Percentiles rank a stretch among this genome's conserved stretches.
phyloP scores from a whole-genome alignment of 2,888 invertebrate genomes.

The Coelogynopora nodosa region DNA sequence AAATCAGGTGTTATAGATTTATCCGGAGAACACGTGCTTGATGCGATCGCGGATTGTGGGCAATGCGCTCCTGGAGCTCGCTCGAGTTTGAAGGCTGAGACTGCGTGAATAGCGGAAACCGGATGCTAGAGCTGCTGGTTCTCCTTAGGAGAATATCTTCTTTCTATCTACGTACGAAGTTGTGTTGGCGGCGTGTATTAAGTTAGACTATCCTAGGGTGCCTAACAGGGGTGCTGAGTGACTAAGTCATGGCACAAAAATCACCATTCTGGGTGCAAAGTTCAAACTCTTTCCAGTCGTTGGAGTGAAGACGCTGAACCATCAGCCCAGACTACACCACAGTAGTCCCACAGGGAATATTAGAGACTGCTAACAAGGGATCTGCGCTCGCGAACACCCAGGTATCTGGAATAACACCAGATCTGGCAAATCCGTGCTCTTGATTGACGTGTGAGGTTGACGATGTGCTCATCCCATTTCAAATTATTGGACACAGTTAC shows the following conservation, averaged over 20 bases:
- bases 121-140: background rate
- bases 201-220: background rate
- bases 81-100: background rate
- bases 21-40: no score
- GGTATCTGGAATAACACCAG: background rate
- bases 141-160: background rate
- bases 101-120: background rate
- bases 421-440: background rate
- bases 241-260: background rate
- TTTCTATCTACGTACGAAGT: background rate
- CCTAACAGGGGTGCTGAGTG: background rate
- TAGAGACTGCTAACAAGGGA: background rate
- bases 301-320: background rate
- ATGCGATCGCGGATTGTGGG: background rate
- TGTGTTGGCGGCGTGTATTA: background rate
- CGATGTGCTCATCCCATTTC: background rate
- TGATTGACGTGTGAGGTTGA: background rate
- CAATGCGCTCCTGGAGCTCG: background rate
- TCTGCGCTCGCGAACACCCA: background rate
- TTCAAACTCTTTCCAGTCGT: background rate
- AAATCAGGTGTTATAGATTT: no score
- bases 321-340: background rate
- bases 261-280: background rate
- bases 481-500: background rate
- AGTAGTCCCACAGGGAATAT: background rate